phyloP scores from a whole-genome alignment of 2,888 invertebrate genomes.

The Melangyna quadrimaculata region DNA sequence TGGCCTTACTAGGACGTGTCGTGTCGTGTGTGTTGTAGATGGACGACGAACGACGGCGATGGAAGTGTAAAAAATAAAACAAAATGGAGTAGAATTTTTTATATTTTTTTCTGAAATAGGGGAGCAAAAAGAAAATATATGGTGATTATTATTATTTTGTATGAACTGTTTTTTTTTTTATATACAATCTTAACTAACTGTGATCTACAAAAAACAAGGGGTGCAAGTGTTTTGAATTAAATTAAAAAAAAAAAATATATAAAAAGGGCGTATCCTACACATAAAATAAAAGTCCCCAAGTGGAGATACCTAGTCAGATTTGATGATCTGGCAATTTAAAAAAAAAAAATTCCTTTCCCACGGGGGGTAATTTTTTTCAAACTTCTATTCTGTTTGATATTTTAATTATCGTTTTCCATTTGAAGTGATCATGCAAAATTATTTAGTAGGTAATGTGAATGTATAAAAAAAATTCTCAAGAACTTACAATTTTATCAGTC shows the following conservation, averaged over 20 bases:
- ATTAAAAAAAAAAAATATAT: neutral
- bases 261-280: constrained; percentile 70
- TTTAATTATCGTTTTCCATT: neutral
- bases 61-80: constrained; percentile 66
- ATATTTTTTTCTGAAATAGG: constrained; percentile 41
- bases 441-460: neutral
- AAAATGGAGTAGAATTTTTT: constrained; percentile 63
- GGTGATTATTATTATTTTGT: constrained; percentile 63
- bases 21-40: constrained; percentile 71
- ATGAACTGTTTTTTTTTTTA: neutral
- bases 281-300: constrained; percentile 28
- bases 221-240: constrained; percentile 8
- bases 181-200: constrained; percentile 2
- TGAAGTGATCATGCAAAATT: constrained; percentile 37
- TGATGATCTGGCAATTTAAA: constrained; percentile 66
- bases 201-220: neutral
- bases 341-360: constrained; percentile 31
- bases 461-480: constrained; percentile 36
- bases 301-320: constrained; percentile 39
- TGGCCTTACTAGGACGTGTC: constrained; percentile 70
- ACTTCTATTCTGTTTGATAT: neutral
- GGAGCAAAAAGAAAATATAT: constrained; percentile 53
- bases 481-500: constrained; percentile 50
- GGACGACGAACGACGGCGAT: constrained; percentile 66
- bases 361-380: constrained; percentile 1